Evolutionary conservation across 2,888 invertebrate genomes (phyloP).

Genomic region (Chorisops tibialis): DNA sequence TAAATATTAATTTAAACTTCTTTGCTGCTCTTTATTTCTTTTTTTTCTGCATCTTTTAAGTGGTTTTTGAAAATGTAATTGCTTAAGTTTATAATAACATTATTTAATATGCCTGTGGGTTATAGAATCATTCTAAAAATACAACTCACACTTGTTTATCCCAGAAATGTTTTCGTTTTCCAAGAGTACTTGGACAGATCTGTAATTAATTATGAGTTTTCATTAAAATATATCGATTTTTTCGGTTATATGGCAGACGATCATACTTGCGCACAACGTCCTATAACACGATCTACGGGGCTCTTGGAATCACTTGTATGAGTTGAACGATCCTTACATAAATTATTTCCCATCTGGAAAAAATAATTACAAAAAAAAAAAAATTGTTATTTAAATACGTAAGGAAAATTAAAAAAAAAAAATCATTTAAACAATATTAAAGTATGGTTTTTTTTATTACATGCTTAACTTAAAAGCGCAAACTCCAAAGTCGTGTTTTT

Average conservation of each 20-base stretch:
- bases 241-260: not conserved
- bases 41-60: no score
- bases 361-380: no score
- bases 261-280: constrained; percentile 34
- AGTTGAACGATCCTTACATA: constrained; percentile 34
- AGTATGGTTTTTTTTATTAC: no score
- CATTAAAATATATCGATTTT: not conserved
- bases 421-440: no score
- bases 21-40: no score
- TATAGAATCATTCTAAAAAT: constrained; percentile 3
- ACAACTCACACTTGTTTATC: constrained; percentile 36
- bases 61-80: no score
- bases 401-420: no score
- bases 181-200: constrained; percentile 34
- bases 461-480: no score
- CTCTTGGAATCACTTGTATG: constrained; percentile 30
- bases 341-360: constrained; percentile 36
- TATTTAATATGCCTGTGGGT: no score
- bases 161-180: constrained; percentile 35
- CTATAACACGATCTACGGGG: constrained; percentile 35
- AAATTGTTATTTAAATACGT: no score
- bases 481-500: no score
- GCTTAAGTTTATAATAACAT: no score
- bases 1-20: not conserved
- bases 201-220: constrained; percentile 27